phyloP scores from a whole-genome alignment of 2,113 vertebrate species.

The Mormyrus iriodes region DNA sequence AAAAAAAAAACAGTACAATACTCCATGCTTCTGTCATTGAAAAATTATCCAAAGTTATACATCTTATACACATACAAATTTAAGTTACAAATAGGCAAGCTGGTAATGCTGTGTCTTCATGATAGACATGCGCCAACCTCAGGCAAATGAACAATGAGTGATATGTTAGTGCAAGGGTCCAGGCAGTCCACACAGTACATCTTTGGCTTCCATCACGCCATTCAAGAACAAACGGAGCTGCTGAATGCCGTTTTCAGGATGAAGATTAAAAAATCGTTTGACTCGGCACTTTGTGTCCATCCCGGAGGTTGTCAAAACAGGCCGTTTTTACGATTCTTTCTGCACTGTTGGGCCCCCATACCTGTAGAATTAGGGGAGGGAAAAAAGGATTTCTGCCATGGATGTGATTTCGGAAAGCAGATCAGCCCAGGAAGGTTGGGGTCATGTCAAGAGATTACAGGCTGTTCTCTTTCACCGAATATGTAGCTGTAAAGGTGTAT shows the following conservation, averaged over 20 bases:
- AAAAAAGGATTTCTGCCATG: not conserved
- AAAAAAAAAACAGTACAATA: not conserved
- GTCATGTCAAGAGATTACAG: not conserved
- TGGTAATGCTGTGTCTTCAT: not conserved
- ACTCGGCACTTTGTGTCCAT: not conserved
- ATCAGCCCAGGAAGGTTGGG: not conserved
- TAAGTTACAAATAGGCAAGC: not conserved
- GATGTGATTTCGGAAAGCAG: not conserved
- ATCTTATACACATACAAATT: not conserved
- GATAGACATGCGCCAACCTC: not conserved
- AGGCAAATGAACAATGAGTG: not conserved
- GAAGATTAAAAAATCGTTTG: not conserved
- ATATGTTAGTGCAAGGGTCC: not conserved
- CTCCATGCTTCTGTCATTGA: not conserved
- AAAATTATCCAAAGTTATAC: not conserved
- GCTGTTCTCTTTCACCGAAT: not conserved
- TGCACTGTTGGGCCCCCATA: conserved; percentile 7
- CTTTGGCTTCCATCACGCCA: not conserved
- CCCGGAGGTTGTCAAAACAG: conserved; percentile 6
- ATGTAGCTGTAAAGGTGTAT: not conserved
- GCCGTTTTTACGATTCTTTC: conserved; percentile 26
- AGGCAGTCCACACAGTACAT: conserved; percentile 1
- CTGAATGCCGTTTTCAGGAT: not conserved
- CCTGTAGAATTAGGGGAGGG: not conserved
- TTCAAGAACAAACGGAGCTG: not conserved